Evolutionary conservation across 2,888 invertebrate species (phyloP).

Genomic region (Drosophila meridiana): DNA sequence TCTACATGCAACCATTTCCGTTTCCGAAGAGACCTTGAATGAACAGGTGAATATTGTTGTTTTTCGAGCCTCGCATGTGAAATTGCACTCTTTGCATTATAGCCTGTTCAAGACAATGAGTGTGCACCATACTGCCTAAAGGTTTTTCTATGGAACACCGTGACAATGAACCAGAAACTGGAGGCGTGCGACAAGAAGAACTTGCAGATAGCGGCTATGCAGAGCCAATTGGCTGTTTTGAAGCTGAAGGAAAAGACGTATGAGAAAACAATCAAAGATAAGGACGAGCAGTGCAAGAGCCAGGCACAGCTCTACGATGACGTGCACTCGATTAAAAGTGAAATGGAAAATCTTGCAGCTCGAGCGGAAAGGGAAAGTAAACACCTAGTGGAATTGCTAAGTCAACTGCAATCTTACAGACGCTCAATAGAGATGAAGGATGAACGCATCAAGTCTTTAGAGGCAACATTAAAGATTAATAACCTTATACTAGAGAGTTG

Average conservation of each 20-base stretch:
- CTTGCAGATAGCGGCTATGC: conserved; percentile 34
- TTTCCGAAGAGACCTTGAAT: background rate
- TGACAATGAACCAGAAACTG: conserved; percentile 23
- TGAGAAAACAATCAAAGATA: conserved; percentile 28
- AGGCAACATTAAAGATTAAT: conserved; percentile 18
- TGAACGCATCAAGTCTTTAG: conserved; percentile 24
- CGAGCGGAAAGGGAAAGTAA: conserved; percentile 8
- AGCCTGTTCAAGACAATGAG: conserved; percentile 1
- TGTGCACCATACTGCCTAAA: conserved; percentile 40
- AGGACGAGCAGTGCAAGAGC: conserved; percentile 1
- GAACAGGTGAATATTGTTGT: conserved; percentile 4
- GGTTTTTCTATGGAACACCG: conserved; percentile 21
- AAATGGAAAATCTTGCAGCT: conserved; percentile 14
- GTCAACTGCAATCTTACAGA: conserved; percentile 32
- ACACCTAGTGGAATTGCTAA: conserved; percentile 8
- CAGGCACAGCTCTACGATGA: conserved; percentile 27
- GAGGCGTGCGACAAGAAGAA: conserved; percentile 38
- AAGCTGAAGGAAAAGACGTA: conserved; percentile 35
- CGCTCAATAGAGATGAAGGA: conserved; percentile 30
- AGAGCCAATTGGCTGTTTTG: conserved; percentile 35
- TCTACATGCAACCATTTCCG: background rate
- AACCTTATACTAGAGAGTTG: conserved; percentile 4
- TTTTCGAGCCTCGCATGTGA: background rate
- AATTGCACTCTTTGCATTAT: background rate
- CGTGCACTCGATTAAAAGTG: conserved; percentile 16